Evolutionary conservation across 2,797 vertebrate species (phyloP), one percentile per base, ranked within the genome.

Genomic region (Cossypha dichroa): DNA sequence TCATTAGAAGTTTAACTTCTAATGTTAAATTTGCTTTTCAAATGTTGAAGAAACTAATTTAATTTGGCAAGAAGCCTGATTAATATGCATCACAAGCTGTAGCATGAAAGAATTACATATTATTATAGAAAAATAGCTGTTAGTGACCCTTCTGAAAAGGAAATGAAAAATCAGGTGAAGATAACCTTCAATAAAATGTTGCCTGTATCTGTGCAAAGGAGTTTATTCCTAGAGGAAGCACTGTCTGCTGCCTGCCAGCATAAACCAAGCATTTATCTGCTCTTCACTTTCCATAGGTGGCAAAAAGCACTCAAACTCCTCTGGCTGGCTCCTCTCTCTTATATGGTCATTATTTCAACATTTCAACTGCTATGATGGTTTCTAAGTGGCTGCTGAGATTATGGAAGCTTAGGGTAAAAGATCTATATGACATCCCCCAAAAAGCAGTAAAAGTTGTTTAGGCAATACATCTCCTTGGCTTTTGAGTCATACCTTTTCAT

Each of bases 1-100:
- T 91, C 95, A 41, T 89, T 86, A 90, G 82, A 95, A 96, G 79
- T 95, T 94, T 79, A 97, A 95, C 95, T 38, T 38, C 36, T 38
- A 38, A 38, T 38, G 36, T 38, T 38, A 38, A 38, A 12, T 5
- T 38, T 96, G 85, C 84, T 95, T 97, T 96, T 96, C 19, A 34
- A 28, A 92, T 72, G 63, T 90, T 90, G 81, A 90, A 95, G 86
- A 95, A 85, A 72, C 20, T 62, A 79, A 95, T 93, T 83, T 91
- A 83, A 90, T 95, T 96, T 94, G 94, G 68, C 94, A 95, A 91
- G 93, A 90, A 45, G 62, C 28, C 41, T 85, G 43, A 95, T 96
- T 89, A 96, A 88, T 91, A 84, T 93, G 63, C 82, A 84, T 90
- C 66, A 70, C 58, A 79, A 68, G 40, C 86, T 93, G 78, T 62